Evolutionary conservation across 2,888 invertebrate genomes (phyloP).

Genomic region (Ophioninae sp.): DNA sequence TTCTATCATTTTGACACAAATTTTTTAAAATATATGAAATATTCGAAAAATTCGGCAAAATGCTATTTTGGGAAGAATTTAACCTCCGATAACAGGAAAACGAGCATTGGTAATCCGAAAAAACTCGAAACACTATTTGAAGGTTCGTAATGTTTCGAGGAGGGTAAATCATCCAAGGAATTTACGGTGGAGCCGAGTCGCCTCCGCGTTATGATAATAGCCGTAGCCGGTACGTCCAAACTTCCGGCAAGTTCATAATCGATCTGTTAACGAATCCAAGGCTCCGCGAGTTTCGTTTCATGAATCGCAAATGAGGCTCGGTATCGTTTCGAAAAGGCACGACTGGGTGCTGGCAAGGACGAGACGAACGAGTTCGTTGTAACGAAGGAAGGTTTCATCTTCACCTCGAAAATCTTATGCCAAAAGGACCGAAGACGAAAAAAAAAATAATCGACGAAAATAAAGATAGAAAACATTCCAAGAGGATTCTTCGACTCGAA

Average conservation of each 20-base stretch:
- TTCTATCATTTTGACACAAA: no score
- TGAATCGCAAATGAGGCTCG: constrained; percentile 39
- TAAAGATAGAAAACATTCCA: neutral
- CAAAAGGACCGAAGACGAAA: neutral
- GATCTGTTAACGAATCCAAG: constrained; percentile 27
- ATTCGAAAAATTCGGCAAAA: no score
- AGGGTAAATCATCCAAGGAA: constrained; percentile 12
- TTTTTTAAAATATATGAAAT: no score
- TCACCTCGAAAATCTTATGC: constrained; percentile 50
- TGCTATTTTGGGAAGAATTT: no score
- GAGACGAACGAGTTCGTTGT: constrained; percentile 39
- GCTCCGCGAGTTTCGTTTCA: constrained; percentile 24
- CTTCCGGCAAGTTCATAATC: constrained; percentile 47
- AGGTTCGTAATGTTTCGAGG: constrained; percentile 13
- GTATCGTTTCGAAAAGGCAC: neutral
- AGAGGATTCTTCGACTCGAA: neutral
- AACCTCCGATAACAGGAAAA: no score
- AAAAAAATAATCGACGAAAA: no score
- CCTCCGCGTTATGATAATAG: constrained; percentile 35
- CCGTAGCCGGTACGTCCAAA: constrained; percentile 13
- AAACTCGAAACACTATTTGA: neutral
- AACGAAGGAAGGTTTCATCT: constrained; percentile 49
- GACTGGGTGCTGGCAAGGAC: constrained; percentile 29
- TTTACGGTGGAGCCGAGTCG: constrained; percentile 1
- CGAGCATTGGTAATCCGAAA: no score